Evolutionary conservation across 1,140 invertebrate genomes (phyloP).

Genomic region (Gonioctena quinquepunctata): DNA sequence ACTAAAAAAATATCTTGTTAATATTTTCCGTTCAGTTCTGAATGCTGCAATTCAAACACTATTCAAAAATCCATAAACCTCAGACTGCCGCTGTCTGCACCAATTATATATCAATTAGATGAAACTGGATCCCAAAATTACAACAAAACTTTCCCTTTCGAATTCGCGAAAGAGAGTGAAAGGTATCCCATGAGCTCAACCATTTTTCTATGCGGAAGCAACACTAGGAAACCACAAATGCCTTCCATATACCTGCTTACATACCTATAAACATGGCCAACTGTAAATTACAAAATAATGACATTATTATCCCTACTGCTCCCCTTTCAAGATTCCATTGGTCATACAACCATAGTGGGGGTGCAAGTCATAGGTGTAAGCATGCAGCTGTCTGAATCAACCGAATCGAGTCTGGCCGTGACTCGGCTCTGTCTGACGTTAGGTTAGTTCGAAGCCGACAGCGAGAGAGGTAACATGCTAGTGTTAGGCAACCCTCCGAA

Average conservation of each 20-base stretch:
- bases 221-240: slow-evolving; percentile 20
- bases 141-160: neutral
- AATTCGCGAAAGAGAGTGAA: neutral
- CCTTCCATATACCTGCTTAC: slow-evolving; percentile 34
- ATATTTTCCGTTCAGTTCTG: too few relatives aligned
- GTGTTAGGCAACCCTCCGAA: neutral
- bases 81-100: neutral
- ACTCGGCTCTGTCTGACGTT: slow-evolving; percentile 9
- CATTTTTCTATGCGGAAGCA: neutral
- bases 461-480: neutral
- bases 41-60: neutral
- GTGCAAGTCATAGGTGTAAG: slow-evolving; percentile 28
- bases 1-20: too few relatives aligned
- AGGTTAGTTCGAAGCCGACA: slow-evolving; percentile 6
- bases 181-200: neutral
- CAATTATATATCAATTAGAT: neutral
- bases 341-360: slow-evolving; percentile 33
- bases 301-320: slow-evolving; percentile 53
- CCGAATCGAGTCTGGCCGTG: slow-evolving; percentile 33
- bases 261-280: slow-evolving; percentile 43
- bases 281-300: slow-evolving; percentile 55
- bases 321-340: slow-evolving; percentile 35
- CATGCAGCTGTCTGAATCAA: slow-evolving; percentile 43
- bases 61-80: neutral
- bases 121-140: neutral